Conservation (phyloP, 2,113 vertebrate species). For the Balaenoptera acutorostrata region DNA sequence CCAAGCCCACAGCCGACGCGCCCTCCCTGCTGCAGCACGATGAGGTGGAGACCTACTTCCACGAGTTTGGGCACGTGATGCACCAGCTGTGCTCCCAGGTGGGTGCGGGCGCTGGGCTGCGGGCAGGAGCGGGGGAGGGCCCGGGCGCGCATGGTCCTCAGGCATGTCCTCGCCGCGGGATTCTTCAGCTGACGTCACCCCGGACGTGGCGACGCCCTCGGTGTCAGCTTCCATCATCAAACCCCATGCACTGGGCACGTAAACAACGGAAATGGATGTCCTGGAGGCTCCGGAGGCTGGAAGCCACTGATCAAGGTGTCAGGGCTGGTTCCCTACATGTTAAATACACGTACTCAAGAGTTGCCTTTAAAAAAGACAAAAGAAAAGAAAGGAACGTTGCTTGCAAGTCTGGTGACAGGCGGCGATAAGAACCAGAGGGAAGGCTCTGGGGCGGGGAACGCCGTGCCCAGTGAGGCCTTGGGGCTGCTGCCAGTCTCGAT, state of each 20-base stretch:
- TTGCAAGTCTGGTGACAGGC: rapidly evolving
- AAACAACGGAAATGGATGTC: background rate
- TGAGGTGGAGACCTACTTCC: constrained; percentile 98
- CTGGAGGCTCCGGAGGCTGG: rapidly evolving
- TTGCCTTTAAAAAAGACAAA: too few relatives aligned
- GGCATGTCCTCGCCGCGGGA: background rate
- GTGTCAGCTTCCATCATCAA: background rate
- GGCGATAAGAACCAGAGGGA: background rate
- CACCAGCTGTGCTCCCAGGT: constrained; percentile 98
- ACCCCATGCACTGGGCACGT: too few relatives aligned
- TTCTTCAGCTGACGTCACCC: background rate
- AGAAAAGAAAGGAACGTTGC: too few relatives aligned
- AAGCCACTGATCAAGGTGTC: rapidly evolving
- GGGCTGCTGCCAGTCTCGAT: too few relatives aligned
- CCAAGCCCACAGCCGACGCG: constrained; percentile 87
- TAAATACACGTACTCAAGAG: background rate
- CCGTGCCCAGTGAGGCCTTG: too few relatives aligned
- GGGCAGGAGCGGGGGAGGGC: rapidly evolving
- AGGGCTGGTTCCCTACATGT: background rate
- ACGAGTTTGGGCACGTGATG: constrained; percentile 98
- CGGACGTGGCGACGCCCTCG: rapidly evolving
- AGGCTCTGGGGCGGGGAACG: too few relatives aligned
- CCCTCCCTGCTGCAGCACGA: constrained; percentile 96
- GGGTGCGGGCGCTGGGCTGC: background rate
- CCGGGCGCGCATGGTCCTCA: rapidly evolving